Percentiles rank a stretch among this genome's conserved stretches.
These are phyloP conservation scores for Doryteuthis pealeii DNA, from an alignment of 1,140 invertebrate species.

Conservation along the genomic window DNA sequence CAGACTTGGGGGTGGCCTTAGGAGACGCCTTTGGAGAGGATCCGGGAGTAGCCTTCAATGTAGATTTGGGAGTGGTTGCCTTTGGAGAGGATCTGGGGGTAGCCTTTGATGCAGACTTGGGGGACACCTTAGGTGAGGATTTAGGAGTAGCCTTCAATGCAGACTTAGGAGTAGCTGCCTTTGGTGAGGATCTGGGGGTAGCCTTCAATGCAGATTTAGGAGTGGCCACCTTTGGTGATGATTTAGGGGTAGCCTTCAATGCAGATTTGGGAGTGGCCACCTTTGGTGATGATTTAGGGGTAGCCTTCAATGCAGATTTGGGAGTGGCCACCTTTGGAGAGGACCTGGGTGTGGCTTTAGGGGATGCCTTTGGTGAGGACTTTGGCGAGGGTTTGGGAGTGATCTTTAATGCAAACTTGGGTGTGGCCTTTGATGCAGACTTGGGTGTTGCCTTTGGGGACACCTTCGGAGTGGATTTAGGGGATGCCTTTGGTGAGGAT, in stretches of 20 bases:
- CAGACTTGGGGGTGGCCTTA: not conserved
- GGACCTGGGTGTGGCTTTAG: not conserved
- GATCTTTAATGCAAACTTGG: not conserved
- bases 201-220: too few relatives aligned
- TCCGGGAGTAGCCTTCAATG: not conserved
- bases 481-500: slow-evolving; percentile 7
- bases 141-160: not conserved
- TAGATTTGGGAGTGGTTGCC: not conserved
- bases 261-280: too few relatives aligned
- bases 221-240: too few relatives aligned
- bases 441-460: not conserved
- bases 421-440: not conserved
- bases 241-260: too few relatives aligned
- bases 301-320: too few relatives aligned
- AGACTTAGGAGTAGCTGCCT: not conserved
- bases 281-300: too few relatives aligned
- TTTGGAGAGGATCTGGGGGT: too few relatives aligned
- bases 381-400: slow-evolving; percentile 4
- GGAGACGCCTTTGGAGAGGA: not conserved
- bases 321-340: not conserved
- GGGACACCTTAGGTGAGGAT: not conserved
- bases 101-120: too few relatives aligned
- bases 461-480: not conserved
- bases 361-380: slow-evolving; percentile 7
- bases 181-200: too few relatives aligned